A percentile compares a stretch with the other conserved stretches of the same genome.
Conservation (phyloP, 2,888 invertebrate species). For the Cryptosula pallasiana region DNA sequence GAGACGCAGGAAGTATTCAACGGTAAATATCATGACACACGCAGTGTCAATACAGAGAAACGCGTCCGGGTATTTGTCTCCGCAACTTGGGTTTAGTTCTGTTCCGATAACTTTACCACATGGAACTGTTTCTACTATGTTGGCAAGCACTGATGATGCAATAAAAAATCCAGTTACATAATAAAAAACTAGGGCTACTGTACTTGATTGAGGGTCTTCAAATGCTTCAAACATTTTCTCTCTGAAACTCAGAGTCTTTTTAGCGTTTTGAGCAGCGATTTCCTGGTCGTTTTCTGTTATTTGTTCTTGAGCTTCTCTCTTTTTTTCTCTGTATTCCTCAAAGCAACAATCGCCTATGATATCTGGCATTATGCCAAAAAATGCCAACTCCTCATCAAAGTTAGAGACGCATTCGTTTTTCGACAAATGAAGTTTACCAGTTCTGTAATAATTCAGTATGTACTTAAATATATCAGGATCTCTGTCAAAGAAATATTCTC, state of each 20-base stretch:
- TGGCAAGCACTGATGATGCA: conserved; percentile 98
- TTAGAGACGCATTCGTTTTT: conserved; percentile 98
- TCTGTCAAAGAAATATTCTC: conserved; percentile 98
- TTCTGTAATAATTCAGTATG: conserved; percentile 96
- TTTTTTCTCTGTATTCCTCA: conserved; percentile 97
- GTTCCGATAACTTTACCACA: conserved; percentile 71
- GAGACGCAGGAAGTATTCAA: conserved; percentile 84
- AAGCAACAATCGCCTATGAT: conserved; percentile 99
- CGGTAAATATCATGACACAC: conserved; percentile 99
- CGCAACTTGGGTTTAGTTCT: conserved; percentile 65
- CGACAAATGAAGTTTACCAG: conserved; percentile 97
- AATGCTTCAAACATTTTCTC: conserved; percentile 99
- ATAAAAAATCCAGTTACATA: conserved; percentile 99
- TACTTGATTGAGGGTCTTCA: conserved; percentile 96
- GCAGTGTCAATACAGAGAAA: conserved; percentile 99
- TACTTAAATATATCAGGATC: conserved; percentile 98
- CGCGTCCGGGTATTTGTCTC: conserved; percentile 84
- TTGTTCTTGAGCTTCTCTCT: conserved; percentile 95
- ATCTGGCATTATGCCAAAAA: conserved; percentile 95
- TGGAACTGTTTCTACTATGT: conserved; percentile 95
- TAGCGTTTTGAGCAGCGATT: conserved; percentile 54
- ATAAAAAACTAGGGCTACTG: conserved; percentile 98
- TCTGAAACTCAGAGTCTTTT: conserved; percentile 45
- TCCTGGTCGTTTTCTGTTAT: conserved; percentile 89
- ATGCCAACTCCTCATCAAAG: conserved; percentile 97